These are phyloP conservation scores for Dryobotodes eremita DNA, from an alignment of 2,888 invertebrate species.

Conservation along the genomic window DNA sequence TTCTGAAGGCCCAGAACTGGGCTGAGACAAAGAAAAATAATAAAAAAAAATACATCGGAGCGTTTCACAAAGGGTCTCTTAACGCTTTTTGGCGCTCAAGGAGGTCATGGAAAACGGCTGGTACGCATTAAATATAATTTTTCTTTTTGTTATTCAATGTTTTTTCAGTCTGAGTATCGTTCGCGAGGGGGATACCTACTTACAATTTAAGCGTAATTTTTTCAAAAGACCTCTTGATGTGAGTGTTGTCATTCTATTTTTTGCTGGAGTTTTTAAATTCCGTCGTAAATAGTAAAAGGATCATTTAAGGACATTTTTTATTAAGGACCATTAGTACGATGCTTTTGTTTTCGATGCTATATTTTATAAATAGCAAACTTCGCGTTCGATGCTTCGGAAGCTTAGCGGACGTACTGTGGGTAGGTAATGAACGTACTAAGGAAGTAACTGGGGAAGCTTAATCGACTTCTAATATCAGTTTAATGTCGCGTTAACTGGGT, in stretches of 20 bases:
- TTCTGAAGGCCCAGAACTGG: conserved; percentile 69
- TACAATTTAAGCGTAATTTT: conserved; percentile 61
- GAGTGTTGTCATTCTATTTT: conserved; percentile 51
- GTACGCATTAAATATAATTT: conserved; percentile 83
- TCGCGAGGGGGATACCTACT: conserved; percentile 52
- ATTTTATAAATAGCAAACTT: conserved; percentile 22
- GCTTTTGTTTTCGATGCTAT: conserved; percentile 6
- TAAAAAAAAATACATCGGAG: conserved; percentile 81
- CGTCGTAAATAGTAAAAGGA: conserved; percentile 10
- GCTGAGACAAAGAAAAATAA: conserved; percentile 83
- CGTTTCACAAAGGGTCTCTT: conserved; percentile 82
- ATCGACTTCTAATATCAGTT: conserved; percentile 61
- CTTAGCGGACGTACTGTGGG: conserved; percentile 14
- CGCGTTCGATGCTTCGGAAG: conserved; percentile 12
- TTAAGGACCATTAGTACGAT: not conserved
- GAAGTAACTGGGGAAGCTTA: conserved; percentile 49
- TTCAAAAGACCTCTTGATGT: conserved; percentile 48
- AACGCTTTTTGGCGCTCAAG: conserved; percentile 78
- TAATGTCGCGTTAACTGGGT: conserved; percentile 61
- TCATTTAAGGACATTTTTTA: conserved; percentile 5
- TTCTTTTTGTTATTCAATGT: conserved; percentile 68
- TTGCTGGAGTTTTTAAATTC: conserved; percentile 28
- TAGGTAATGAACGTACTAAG: conserved; percentile 49
- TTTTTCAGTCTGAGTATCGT: conserved; percentile 63
- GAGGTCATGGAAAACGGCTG: conserved; percentile 78